Base-by-base conservation (phyloP, 2,797 vertebrate genomes). In the Trachops cirrhosus region DNA sequence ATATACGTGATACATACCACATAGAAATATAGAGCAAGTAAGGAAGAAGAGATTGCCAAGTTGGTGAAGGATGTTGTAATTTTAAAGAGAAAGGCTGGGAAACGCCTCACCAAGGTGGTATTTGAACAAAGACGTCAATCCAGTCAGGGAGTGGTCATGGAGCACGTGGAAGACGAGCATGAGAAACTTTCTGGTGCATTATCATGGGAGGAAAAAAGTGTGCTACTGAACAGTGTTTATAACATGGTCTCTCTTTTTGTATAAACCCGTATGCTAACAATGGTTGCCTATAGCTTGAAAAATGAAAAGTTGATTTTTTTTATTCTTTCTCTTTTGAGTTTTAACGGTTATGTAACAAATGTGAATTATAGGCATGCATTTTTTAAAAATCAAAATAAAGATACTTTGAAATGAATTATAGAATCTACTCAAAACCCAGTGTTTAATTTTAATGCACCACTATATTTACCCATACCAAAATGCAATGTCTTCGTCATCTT, bases 381-480 rank as follows among this genome's bases (percentile, higher is more conserved):
- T 93, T 79, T 74, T 89, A 77, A 96, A 93, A 95, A 91, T 96
- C 78, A 90, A 92, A 95, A 86, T 52, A 41, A 97, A 91, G 52
- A 89, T 59, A 79, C 62, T 92, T 89, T 79, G 46, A 96, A 96
- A 94, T 96, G 89, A 96, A 96, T 93, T 46, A 52, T 70, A 96
- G 77, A 94, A 93, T 86, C 92, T 94, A 95, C 85, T 93, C 64
- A 95, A 75, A 96, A 95, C 73, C 26, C 78, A 78, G 52, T 84
- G 88, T 96, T 96, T 97, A 95, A 97, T 96, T 97, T 96, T 94
- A 97, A 96, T 90, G 73, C 93, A 92, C 71, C 92, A 94, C 90
- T 97, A 90, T 94, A 94, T 97, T 96, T 96, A 97, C 83, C 92
- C 94, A 96, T 93, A 92, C 88, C 94, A 95, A 97, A 97, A 95